phyloP scores from a whole-genome alignment of 2,113 vertebrate species.

The Zingel zingel region DNA sequence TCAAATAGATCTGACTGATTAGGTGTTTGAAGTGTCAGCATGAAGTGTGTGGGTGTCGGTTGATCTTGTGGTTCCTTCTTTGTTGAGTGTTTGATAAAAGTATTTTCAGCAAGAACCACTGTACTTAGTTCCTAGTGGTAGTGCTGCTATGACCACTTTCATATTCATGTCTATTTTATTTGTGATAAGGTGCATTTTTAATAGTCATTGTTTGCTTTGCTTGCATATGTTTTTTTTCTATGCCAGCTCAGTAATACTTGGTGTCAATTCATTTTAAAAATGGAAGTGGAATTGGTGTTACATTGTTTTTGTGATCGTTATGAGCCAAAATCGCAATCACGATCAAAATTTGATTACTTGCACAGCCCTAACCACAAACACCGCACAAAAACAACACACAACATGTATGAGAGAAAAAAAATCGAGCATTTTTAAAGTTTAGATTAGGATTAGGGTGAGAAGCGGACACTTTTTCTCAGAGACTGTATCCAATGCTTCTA shows the following conservation, averaged over 20 bases:
- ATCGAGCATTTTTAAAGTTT: no score
- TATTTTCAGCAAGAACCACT: not conserved
- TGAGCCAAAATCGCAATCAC: no score
- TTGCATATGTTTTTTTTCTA: not conserved
- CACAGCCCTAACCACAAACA: not conserved
- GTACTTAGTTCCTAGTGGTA: not conserved
- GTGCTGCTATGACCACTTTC: not conserved
- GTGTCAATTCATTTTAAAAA: not conserved
- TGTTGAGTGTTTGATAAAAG: not conserved
- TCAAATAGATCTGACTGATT: not conserved
- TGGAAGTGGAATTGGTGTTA: constrained; percentile 17
- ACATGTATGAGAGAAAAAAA: no score
- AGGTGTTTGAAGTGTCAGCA: not conserved
- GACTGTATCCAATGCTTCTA: not conserved
- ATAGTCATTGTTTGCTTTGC: not conserved
- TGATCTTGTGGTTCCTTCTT: not conserved
- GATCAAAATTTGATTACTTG: no score
- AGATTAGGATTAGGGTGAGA: not conserved
- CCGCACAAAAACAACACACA: not conserved
- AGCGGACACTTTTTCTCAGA: not conserved
- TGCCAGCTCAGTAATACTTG: not conserved
- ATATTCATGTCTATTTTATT: not conserved
- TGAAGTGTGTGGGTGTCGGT: not conserved
- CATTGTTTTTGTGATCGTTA: no score
- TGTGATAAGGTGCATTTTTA: not conserved